Evolutionary conservation across 35 echinoderm and acorn worm genomes (phyloP), one percentile per base, ranked within the genome.

Genomic region (Acanthaster planci): DNA sequence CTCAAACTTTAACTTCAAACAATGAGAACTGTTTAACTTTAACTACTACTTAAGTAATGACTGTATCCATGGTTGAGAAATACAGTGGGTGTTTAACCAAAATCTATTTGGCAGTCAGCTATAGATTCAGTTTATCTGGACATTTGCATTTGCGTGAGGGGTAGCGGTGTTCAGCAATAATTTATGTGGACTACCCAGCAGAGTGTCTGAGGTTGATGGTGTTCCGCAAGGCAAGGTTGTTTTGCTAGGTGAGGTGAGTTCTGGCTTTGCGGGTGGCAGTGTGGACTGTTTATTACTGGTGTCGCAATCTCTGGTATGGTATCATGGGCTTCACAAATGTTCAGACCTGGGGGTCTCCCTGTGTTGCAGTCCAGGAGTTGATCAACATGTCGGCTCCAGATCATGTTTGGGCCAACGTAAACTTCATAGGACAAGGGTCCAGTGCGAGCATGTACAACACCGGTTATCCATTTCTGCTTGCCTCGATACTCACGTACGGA

Each of bases 311-410:
- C 14, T 56, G 53, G 53, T 56, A 56, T 2, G 53, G 22, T 3
- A 56, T 56, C 53, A 56, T 56, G 22, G 53, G 53, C 14, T 56
- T 17, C 53, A 56, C 0, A n/a, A 17, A 56, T n/a, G 22, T 56
- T 56, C 0, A 56, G 53, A 56, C 22, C 53, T 17, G 53, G 53
- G 53, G 38, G 21, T 81, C 30, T 38, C 40, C 78, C 78, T 51
- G 19, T 81, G 27, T 84, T 39, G 27, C 52, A 47, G 52, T 84
- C 82, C 5, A 84, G 21, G 22, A 84, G 21, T 38, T 84, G 82
- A 59, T 84, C 82, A 60, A 60, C 54, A 84, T 84, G 82, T 0
- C 82, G 82, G 27, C 82, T 52, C 82, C 82, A 84, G 23, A 84
- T 37, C 55, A 64, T 67, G 17, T 84, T 17, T 60, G 82, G 82